Conservation (phyloP, 2,888 invertebrate species). For the Cryptocheilus praepositus region DNA sequence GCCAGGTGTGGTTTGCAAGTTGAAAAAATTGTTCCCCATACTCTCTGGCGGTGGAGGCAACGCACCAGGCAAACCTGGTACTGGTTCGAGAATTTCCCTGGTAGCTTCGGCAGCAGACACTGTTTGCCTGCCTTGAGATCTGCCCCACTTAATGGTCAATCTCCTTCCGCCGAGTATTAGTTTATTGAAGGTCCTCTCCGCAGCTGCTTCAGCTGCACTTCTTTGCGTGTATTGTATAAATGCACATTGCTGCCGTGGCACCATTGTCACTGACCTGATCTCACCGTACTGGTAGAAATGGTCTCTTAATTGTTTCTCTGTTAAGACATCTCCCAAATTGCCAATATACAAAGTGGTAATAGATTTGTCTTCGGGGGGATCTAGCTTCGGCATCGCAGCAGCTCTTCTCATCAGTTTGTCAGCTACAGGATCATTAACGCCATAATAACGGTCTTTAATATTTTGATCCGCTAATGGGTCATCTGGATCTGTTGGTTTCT, state of each 20-base stretch:
- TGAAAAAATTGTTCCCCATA: slow-evolving; percentile 83
- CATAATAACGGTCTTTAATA: slow-evolving; percentile 95
- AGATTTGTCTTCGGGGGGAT: slow-evolving; percentile 95
- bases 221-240: slow-evolving; percentile 97
- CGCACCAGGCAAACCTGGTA: slow-evolving; percentile 86
- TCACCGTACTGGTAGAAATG: slow-evolving; percentile 99
- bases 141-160: slow-evolving; percentile 98
- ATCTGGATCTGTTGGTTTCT: slow-evolving; percentile 97
- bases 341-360: slow-evolving; percentile 99
- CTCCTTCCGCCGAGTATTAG: slow-evolving; percentile 89
- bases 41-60: slow-evolving; percentile 81
- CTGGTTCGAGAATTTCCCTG: slow-evolving; percentile 82
- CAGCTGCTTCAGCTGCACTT: slow-evolving; percentile 93
- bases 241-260: slow-evolving; percentile 95
- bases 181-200: slow-evolving; percentile 97
- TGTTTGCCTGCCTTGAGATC: slow-evolving; percentile 88
- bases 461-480: slow-evolving; percentile 97
- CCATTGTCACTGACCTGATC: slow-evolving; percentile 93
- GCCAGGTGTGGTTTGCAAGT: slow-evolving; percentile 75
- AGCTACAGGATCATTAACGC: slow-evolving; percentile 96
- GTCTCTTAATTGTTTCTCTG: slow-evolving; percentile 94
- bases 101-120: slow-evolving; percentile 75
- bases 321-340: slow-evolving; percentile 90
- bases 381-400: slow-evolving; percentile 94
- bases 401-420: slow-evolving; percentile 93